Evolutionary conservation across 1,140 invertebrate species (phyloP).

Genomic region (Drosophila biarmipes): DNA sequence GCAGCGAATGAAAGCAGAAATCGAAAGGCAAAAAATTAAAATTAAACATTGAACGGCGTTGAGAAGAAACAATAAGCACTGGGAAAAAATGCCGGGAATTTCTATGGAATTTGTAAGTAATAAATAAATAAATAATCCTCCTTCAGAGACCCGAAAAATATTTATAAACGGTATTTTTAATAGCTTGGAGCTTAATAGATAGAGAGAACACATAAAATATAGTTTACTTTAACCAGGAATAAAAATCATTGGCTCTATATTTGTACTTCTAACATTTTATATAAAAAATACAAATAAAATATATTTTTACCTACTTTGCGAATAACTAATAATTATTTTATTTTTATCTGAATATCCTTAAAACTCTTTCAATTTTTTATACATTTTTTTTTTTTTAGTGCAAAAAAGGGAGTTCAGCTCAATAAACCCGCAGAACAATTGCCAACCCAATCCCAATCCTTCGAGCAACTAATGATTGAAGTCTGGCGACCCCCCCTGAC

Average conservation of each 20-base stretch:
- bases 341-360: too few relatives aligned
- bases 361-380: not conserved
- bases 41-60: conserved; percentile 53
- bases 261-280: too few relatives aligned
- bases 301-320: too few relatives aligned
- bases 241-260: too few relatives aligned
- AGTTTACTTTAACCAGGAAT: too few relatives aligned
- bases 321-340: too few relatives aligned
- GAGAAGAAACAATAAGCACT: not conserved
- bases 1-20: conserved; percentile 28
- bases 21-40: conserved; percentile 66
- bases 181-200: too few relatives aligned
- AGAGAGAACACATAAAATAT: too few relatives aligned
- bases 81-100: not conserved
- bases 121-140: too few relatives aligned
- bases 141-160: too few relatives aligned
- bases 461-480: conserved; percentile 30
- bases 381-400: not conserved
- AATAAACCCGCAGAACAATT: conserved; percentile 14
- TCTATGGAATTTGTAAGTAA: not conserved
- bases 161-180: too few relatives aligned
- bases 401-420: conserved; percentile 7
- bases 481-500: conserved; percentile 1
- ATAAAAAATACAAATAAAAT: too few relatives aligned
- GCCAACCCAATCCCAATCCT: conserved; percentile 16